Evolutionary conservation across 2,888 invertebrate species (phyloP), one percentile per base, ranked within the genome.

Genomic region (Mimachlamys varia): DNA sequence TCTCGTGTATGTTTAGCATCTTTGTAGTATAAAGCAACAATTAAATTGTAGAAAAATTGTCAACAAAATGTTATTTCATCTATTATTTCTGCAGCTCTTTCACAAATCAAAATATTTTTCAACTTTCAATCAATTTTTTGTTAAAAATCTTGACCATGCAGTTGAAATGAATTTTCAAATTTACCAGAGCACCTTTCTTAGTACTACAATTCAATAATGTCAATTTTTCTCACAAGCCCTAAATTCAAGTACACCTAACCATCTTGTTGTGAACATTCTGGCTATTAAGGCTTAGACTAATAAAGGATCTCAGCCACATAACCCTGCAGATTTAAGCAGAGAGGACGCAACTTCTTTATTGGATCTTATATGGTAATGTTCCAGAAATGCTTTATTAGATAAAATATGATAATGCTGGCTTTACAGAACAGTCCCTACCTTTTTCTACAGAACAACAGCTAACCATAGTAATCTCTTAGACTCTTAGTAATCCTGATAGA

Each of bases 341-440:
- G 76, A 76, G 76, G 76, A 76, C 76, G 33, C 27, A 13, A 33
- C 0, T 76, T 33, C 76, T 76, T 15, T 76, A 76, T 76, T 76
- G 76, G 13, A 76, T 76, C 76, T 27, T 7, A 76, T 76, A 76
- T 76, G 76, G 76, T 76, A 76, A 76, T 76, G 76, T 76, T 58
- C 19, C 58, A 58, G 22, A 58, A 76, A 76, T 76, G 76, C 76
- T 33, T 76, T 76, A 76, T 76, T 76, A 33, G 33, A 76, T 33
- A 33, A 27, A 76, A 76, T 33, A 76, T 76, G 76, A 76, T 76
- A 76, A 76, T 76, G 22, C 27, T 27, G 10, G 27, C 13, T 10
- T 33, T 33, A 33, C 33, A 76, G 62, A 22, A 53, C 2, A 62
- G 33, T 33, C 27, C 76, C 76, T 15, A 33, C 7, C 10, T 58